Percentiles rank a stretch among this genome's conserved stretches.
Conservation (phyloP, 2,888 invertebrate species). For the Tortrix viridana region DNA sequence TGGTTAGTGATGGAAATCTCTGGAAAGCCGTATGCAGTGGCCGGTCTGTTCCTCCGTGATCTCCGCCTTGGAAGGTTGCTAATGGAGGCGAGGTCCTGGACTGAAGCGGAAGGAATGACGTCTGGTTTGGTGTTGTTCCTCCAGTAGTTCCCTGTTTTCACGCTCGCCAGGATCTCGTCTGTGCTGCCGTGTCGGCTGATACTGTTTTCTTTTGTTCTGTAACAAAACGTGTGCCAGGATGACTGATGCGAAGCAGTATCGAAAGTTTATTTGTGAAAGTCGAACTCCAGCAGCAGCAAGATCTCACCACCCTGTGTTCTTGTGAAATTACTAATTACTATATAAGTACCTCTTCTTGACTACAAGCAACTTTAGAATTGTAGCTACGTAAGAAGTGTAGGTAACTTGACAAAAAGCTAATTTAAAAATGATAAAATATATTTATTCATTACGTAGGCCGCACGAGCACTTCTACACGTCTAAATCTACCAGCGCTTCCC, state of each 20-base stretch:
- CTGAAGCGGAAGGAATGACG: slow-evolving; percentile 66
- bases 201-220: slow-evolving; percentile 50
- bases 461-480: no score
- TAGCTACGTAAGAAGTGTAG: no score
- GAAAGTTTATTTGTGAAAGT: no score
- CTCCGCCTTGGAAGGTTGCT: slow-evolving; percentile 59
- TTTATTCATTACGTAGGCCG: no score
- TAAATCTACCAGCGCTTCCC: no score
- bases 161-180: slow-evolving; percentile 72
- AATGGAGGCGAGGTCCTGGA: slow-evolving; percentile 50
- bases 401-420: no score
- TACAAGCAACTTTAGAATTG: no score
- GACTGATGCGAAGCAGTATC: neutral
- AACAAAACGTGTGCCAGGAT: slow-evolving; percentile 9
- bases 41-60: slow-evolving; percentile 62
- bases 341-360: no score
- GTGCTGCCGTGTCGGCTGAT: slow-evolving; percentile 66
- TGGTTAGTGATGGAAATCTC: slow-evolving; percentile 73
- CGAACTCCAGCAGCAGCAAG: no score
- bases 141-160: slow-evolving; percentile 73
- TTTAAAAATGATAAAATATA: no score
- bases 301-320: no score
- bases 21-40: slow-evolving; percentile 70
- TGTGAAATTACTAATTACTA: no score
- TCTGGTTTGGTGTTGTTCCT: slow-evolving; percentile 73